phyloP scores from a whole-genome alignment of 2,113 vertebrate species.

The Dipodomys stephensi region DNA sequence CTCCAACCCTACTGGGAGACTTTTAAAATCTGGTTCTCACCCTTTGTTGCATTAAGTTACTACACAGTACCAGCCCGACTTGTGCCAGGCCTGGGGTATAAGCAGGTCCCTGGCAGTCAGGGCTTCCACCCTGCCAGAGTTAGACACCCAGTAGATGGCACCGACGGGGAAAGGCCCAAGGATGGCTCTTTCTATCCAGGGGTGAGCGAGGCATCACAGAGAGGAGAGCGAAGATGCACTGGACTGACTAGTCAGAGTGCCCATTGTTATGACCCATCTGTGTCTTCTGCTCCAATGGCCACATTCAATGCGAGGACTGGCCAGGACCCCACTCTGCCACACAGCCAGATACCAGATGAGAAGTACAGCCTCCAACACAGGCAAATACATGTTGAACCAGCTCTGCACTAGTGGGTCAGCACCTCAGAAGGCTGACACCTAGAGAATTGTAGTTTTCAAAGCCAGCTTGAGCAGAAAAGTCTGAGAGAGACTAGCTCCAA shows the following conservation, averaged over 20 bases:
- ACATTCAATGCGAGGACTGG: not conserved
- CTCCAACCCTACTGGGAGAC: too few relatives aligned
- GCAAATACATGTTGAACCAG: too few relatives aligned
- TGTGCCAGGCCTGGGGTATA: not conserved
- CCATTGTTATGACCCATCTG: not conserved
- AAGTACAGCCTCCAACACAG: not conserved
- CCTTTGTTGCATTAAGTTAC: not conserved
- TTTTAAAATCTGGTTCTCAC: not conserved
- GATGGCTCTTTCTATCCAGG: not conserved
- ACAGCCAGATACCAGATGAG: accelerated
- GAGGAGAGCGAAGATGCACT: accelerated
- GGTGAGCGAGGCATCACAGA: not conserved
- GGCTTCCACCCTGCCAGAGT: not conserved
- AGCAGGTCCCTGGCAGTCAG: not conserved
- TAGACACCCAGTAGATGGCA: too few relatives aligned
- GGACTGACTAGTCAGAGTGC: not conserved
- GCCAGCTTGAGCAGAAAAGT: too few relatives aligned
- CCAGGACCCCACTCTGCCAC: not conserved
- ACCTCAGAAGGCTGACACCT: too few relatives aligned
- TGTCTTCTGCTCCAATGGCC: accelerated
- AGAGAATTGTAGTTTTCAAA: too few relatives aligned
- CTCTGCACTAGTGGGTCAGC: too few relatives aligned
- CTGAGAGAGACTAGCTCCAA: too few relatives aligned
- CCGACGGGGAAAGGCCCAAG: not conserved
- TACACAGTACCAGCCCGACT: not conserved